Base-by-base conservation (phyloP, 1,140 invertebrate species). In the Nephila pilipes region DNA sequence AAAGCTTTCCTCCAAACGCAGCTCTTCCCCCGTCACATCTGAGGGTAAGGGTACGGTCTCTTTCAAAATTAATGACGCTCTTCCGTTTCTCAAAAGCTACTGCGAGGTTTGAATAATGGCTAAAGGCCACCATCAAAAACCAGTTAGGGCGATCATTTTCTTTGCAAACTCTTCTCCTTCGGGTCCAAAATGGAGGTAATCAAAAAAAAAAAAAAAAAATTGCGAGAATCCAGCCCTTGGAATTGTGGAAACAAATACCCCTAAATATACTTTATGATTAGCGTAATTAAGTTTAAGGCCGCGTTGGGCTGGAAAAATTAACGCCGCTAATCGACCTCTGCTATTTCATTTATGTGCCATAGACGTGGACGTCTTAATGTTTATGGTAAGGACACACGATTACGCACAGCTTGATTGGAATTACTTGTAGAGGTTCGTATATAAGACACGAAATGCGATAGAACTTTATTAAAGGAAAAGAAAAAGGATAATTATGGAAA, bases 31-130 rank as follows among this genome's bases (percentile, higher is more conserved):
- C 63, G 25, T n/a, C n/a, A n/a, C 5, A 83, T 16, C 10, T 20
- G 36, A 57, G 54, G n/a, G 22, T 18, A 36, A 54, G 54, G n/a
- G 81, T 29, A 57, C 46, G 16, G 81, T 83, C 25, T 55, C 54
- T 83, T 83, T 29, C n/a, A 83, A 83, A 83, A 55, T 83, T 83
- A 83, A 83, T 83, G 81, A 55, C 54, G 81, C 32, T 55, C 46
- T 29, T 46, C 54, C 38, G 38, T 46, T 83, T 83, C 46, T 57
- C 46, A 83, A 29, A 83, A 57, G 81, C 32, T 55, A 55, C 81
- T 54, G 46, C 81, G 20, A 83, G 22, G 69, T 83, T 83, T 83
- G 81, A 83, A 83, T 54, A 83, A 83, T 83, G 46, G 54, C 25
- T 55, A 55, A 55, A 57, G 55, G 81, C 38, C 81, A 29, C 81